Base-by-base conservation (phyloP, 2,888 invertebrate genomes). In the Anodontia alba region DNA sequence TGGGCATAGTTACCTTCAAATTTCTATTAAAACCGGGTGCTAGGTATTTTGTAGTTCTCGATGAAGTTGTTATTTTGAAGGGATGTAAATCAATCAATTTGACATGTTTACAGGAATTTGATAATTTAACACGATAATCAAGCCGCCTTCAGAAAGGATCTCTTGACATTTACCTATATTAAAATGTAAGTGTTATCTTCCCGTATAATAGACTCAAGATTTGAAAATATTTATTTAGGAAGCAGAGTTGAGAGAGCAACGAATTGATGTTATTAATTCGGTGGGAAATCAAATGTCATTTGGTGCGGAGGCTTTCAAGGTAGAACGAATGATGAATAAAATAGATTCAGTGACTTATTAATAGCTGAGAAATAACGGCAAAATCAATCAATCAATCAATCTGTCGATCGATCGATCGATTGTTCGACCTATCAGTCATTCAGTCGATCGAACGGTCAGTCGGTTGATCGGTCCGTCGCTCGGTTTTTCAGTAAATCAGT, bases 81-180 rank as follows among this genome's bases (percentile, higher is more conserved):
- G 77, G 73, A 51, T 76, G 83, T 84, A 84, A 81, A 84, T 84
- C 84, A 84, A 84, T 84, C 84, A 84, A 46, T 70, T 17, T 75
- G 80, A 80, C 66, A 80, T 77, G 67, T 78, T 72, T 80, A 78
- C 68, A 74, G 83, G 75, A 72, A 78, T 83, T 78, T 80, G 80
- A 80, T 80, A 71, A 75, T 70, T 33, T 42, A 51, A 76, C 68
- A 71, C 69, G 80, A 80, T 83, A 80, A 78, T 75, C 62, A 71
- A 54, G 33, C 54, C 26, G 73, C 51, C 79, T 76, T 70, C 43
- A 79, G 74, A 73, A 46, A 62, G 66, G 51, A 67, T 67, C 62
- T 15, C 72, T 77, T 66, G 71, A 79, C 79, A 74, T 76, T 72
- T 73, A 70, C 70, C 79, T 73, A 79, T 79, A 71, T 46, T 57